phyloP scores from a whole-genome alignment of 1,140 invertebrate species.

The Eubasilissa regina region DNA sequence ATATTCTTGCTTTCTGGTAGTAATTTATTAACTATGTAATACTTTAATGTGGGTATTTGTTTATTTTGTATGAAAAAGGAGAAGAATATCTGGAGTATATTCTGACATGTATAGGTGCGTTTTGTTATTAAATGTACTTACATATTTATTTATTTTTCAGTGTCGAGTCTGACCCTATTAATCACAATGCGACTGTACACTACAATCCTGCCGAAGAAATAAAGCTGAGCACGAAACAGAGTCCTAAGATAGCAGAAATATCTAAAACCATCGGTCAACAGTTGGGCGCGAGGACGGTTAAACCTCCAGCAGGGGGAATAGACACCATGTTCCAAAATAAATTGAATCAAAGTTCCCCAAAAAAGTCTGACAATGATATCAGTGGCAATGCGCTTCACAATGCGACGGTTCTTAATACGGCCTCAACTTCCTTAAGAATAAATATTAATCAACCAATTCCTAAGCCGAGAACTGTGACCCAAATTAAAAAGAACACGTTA shows the following conservation, averaged over 20 bases:
- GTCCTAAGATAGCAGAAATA: conserved; percentile 69
- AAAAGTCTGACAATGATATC: not conserved
- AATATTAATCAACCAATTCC: conserved; percentile 61
- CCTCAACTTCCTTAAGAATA: conserved; percentile 44
- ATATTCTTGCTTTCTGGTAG: too few species aligned
- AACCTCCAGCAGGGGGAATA: conserved; percentile 63
- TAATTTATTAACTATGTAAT: too few species aligned
- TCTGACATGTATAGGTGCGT: too few species aligned
- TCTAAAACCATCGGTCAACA: conserved; percentile 68
- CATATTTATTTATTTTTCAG: conserved; percentile 57
- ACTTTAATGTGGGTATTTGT: too few species aligned
- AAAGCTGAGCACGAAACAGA: conserved; percentile 57
- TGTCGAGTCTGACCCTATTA: conserved; percentile 57
- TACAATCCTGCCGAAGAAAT: conserved; percentile 42
- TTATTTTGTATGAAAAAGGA: too few species aligned
- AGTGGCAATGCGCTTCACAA: conserved; percentile 69
- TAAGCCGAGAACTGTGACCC: conserved; percentile 62
- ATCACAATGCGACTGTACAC: conserved; percentile 32
- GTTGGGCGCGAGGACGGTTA: conserved; percentile 65
- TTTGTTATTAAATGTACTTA: too few species aligned
- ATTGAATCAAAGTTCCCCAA: conserved; percentile 14
- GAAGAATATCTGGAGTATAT: too few species aligned
- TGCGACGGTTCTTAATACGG: conserved; percentile 61
- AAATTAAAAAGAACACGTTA: conserved; percentile 61
- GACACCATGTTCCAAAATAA: conserved; percentile 65